phyloP scores from a whole-genome alignment of 2,113 vertebrate species.

The Istiophorus platypterus region DNA sequence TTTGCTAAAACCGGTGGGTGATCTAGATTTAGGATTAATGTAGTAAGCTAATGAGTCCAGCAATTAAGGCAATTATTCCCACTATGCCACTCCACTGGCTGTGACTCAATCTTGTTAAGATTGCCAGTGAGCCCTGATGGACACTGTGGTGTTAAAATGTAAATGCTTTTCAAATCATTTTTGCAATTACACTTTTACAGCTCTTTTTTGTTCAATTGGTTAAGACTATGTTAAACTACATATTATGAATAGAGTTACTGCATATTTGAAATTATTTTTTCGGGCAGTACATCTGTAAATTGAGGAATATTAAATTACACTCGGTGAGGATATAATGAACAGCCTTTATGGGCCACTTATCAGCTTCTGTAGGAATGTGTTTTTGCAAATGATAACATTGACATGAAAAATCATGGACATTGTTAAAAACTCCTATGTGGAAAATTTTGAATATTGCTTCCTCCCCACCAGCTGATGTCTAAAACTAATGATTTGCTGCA shows the following conservation, averaged over 20 bases:
- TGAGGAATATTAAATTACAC: no score
- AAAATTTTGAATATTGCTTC: not conserved
- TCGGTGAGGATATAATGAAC: no score
- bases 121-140: not conserved
- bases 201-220: not conserved
- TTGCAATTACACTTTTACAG: not conserved
- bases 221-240: no score
- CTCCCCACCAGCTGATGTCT: not conserved
- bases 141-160: not conserved
- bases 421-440: not conserved
- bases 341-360: no score
- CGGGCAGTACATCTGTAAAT: not conserved
- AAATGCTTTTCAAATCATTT: not conserved
- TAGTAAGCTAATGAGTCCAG: slow-evolving; percentile 4
- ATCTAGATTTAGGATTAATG: slow-evolving; percentile 9
- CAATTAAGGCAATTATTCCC: not conserved
- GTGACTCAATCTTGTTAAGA: slow-evolving; percentile 21
- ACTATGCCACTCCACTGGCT: not conserved
- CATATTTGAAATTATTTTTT: not conserved
- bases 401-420: not conserved
- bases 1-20: no score
- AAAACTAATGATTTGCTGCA: not conserved
- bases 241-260: no score
- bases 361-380: no score
- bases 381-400: not conserved